Percentiles rank a stretch among this genome's conserved stretches.
Evolutionary conservation across 2,888 invertebrate species (phyloP).

Genomic region (Sphaeridia pumilis): DNA sequence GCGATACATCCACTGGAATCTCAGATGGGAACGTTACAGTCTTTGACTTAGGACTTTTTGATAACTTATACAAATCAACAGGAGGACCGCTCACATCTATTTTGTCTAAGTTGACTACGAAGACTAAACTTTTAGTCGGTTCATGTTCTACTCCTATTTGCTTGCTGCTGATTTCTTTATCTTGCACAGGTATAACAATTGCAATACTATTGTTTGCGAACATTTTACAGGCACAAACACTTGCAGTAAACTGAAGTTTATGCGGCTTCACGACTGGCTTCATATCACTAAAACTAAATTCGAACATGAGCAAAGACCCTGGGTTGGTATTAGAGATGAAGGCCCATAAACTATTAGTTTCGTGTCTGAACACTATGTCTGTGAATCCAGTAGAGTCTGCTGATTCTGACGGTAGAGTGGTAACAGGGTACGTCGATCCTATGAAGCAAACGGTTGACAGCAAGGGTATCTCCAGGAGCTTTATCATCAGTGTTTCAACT

Average conservation of each 20-base stretch:
- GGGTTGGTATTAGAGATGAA: constrained; percentile 3
- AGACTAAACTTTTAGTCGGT: no score
- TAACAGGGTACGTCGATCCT: constrained; percentile 17
- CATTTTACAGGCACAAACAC: constrained; percentile 16
- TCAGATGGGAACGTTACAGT: constrained; percentile 2
- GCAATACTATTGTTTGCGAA: constrained; percentile 23
- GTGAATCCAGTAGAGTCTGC: not conserved
- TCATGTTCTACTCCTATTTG: no score
- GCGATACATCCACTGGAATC: constrained; percentile 4
- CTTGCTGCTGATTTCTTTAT: no score
- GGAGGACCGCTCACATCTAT: constrained; percentile 3
- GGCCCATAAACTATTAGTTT: not conserved
- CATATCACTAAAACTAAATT: constrained; percentile 17
- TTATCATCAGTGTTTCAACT: constrained; percentile 20
- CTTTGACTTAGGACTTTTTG: not conserved
- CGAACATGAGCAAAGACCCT: constrained; percentile 13
- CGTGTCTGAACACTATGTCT: constrained; percentile 12
- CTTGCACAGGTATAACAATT: constrained; percentile 14
- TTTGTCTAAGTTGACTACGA: constrained; percentile 19
- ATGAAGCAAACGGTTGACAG: constrained; percentile 24
- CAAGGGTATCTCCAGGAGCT: constrained; percentile 25
- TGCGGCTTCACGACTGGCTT: constrained; percentile 14
- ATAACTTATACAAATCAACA: constrained; percentile 10
- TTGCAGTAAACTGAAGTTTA: constrained; percentile 20
- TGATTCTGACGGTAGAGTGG: constrained; percentile 1